These are phyloP conservation scores for Murina feae DNA, from an alignment of 2,113 vertebrate genomes.

Conservation along the genomic window DNA sequence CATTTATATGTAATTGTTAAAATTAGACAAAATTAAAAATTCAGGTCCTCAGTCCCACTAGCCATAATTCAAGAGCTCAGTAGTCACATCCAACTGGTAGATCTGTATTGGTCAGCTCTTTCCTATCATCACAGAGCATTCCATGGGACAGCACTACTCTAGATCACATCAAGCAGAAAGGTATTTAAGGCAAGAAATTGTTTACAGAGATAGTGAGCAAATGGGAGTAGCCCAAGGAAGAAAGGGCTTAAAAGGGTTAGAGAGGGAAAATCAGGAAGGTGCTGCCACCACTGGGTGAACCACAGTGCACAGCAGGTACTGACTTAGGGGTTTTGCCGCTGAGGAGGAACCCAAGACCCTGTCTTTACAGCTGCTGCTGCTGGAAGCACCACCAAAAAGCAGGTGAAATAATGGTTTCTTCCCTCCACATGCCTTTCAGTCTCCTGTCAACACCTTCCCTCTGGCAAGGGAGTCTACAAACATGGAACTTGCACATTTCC, in stretches of 20 bases:
- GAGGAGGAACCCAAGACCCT: background rate
- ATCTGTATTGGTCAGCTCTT: background rate
- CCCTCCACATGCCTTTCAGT: background rate
- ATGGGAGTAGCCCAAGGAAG: background rate
- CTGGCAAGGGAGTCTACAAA: background rate
- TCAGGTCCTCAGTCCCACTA: background rate
- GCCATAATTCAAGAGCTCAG: background rate
- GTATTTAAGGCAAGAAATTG: background rate
- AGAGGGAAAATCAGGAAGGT: background rate
- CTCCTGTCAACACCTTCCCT: background rate
- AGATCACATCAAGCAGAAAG: background rate
- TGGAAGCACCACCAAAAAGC: background rate
- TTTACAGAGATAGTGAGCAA: background rate
- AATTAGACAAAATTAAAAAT: slow-evolving; percentile 14
- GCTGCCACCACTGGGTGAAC: background rate
- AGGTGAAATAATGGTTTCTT: background rate
- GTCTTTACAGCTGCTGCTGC: background rate
- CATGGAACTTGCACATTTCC: background rate
- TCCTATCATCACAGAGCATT: background rate
- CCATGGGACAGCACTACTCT: background rate
- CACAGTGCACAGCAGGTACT: no score
- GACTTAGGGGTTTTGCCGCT: background rate
- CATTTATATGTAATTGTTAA: background rate
- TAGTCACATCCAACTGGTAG: background rate
- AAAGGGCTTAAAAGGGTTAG: background rate